Evolutionary conservation across 2,113 vertebrate genomes (phyloP).

Genomic region (Cavia aperea): DNA sequence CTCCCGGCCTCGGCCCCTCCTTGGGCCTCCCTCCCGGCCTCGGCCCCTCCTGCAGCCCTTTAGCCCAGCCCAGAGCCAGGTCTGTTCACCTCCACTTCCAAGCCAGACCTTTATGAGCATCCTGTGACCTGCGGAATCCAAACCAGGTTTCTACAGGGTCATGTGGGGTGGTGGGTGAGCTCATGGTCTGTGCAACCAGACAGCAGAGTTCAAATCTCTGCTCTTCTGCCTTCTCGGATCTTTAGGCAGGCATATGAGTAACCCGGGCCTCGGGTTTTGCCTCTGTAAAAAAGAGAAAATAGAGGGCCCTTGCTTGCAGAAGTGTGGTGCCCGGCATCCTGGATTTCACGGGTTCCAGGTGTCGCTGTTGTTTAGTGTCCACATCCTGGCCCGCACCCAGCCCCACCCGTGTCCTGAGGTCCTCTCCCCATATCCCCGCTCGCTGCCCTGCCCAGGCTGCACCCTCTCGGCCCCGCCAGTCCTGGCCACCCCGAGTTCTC

Average conservation of each 20-base stretch:
- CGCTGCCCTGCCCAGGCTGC: background rate
- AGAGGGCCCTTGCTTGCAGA: background rate
- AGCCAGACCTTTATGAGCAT: background rate
- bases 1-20: too few species aligned
- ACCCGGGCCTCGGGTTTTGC: background rate
- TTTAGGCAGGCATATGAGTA: too few species aligned
- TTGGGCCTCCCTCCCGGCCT: background rate
- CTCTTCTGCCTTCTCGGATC: background rate
- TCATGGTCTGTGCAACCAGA: background rate
- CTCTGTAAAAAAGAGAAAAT: background rate
- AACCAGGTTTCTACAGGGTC: background rate
- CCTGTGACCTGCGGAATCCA: background rate
- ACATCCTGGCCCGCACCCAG: background rate
- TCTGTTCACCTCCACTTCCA: background rate
- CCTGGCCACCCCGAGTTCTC: background rate
- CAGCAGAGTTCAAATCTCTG: background rate
- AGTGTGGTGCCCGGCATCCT: too few species aligned
- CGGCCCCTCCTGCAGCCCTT: background rate
- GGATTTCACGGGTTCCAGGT: background rate
- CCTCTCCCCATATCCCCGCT: background rate
- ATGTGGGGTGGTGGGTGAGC: fast-evolving
- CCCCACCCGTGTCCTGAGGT: background rate
- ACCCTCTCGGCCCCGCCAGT: background rate
- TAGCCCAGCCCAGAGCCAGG: background rate
- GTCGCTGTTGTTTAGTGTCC: too few species aligned